These are phyloP conservation scores for Vidua chalybeata DNA, from an alignment of 2,113 vertebrate species.

Conservation along the genomic window DNA sequence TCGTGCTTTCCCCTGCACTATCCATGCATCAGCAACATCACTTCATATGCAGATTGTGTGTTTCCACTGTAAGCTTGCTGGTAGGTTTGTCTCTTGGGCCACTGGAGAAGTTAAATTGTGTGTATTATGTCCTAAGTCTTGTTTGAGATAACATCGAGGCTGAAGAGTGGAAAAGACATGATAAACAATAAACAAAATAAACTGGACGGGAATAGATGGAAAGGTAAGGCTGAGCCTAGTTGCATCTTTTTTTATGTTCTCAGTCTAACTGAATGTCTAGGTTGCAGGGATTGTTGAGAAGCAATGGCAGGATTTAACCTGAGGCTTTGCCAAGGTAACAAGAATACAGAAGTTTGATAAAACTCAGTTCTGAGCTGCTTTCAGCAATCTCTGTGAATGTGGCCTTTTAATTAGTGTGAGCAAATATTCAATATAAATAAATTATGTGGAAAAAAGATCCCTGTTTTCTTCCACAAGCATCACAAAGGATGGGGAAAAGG, in stretches of 20 bases:
- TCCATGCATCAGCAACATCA: not conserved
- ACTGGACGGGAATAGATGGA: constrained; percentile 46
- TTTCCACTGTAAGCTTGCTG: not conserved
- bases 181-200: constrained; percentile 61
- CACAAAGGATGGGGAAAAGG: not conserved
- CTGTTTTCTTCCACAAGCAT: not conserved
- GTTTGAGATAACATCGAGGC: constrained; percentile 47
- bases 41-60: not conserved
- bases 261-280: not conserved
- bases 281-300: not conserved
- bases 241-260: not conserved
- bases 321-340: constrained; percentile 22
- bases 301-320: constrained; percentile 11
- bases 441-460: not conserved
- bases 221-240: constrained; percentile 54
- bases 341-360: constrained; percentile 12
- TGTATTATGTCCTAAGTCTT: constrained; percentile 20
- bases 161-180: constrained; percentile 56
- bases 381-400: constrained; percentile 7
- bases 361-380: constrained; percentile 16
- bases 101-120: constrained; percentile 5
- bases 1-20: not conserved
- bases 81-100: not conserved
- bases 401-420: constrained; percentile 28
- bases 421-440: constrained; percentile 46